Conservation (phyloP, 2,797 vertebrate species). For the Scomberomorus guttatus region DNA sequence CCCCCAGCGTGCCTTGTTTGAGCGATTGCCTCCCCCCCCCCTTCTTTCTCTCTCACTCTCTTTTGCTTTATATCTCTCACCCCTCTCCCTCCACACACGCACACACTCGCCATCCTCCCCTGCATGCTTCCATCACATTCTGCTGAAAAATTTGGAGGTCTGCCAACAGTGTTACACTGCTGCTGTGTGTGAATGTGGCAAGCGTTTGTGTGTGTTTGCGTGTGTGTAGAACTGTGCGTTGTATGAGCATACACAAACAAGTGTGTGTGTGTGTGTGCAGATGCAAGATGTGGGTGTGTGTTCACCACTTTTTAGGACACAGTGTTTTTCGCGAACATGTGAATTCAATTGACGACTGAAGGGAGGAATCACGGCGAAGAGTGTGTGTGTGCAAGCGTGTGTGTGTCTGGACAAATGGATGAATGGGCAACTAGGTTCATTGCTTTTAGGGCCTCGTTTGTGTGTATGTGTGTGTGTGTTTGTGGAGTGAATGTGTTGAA, state of each 20-base stretch:
- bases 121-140: conserved; percentile 61
- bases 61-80: conserved; percentile 24
- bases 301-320: conserved; percentile 40
- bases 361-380: conserved; percentile 43
- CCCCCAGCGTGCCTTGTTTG: conserved; percentile 55
- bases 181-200: conserved; percentile 50
- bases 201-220: conserved; percentile 8
- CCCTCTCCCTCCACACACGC: neutral
- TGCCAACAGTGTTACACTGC: conserved; percentile 61
- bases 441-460: conserved; percentile 42
- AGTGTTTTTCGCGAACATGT: conserved; percentile 59
- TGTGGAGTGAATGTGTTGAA: conserved; percentile 47
- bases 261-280: conserved; percentile 30
- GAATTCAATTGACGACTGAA: conserved; percentile 70
- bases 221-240: conserved; percentile 12
- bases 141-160: conserved; percentile 59
- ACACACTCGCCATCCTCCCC: conserved; percentile 21
- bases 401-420: conserved; percentile 49
- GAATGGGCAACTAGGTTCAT: conserved; percentile 54
- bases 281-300: conserved; percentile 38
- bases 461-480: conserved; percentile 19
- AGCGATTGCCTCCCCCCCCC: conserved; percentile 35
- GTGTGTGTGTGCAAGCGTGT: neutral
- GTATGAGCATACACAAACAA: conserved; percentile 1
- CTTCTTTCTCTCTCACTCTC: conserved; percentile 34